phyloP scores from a whole-genome alignment of 2,797 vertebrate genomes.

The Linurgus olivaceus region DNA sequence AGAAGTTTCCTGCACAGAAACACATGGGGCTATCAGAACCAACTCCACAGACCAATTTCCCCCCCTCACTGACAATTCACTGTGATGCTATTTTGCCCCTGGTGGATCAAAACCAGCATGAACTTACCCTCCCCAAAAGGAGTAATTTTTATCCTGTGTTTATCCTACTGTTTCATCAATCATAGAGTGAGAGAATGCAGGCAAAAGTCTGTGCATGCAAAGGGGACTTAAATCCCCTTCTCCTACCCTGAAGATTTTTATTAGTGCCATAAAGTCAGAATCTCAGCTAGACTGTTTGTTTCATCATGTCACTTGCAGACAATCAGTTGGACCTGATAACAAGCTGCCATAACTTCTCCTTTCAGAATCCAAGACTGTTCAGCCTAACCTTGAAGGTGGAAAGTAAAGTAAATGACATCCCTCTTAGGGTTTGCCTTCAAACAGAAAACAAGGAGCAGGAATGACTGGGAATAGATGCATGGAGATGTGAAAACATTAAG shows the following conservation, averaged over 20 bases:
- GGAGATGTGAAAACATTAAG: neutral
- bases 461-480: neutral
- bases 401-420: neutral
- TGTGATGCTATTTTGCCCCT: neutral
- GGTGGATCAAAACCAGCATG: neutral
- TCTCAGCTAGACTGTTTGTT: neutral
- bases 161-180: neutral
- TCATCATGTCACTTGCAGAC: neutral
- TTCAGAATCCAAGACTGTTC: neutral
- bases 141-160: neutral
- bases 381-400: neutral
- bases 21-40: accelerated
- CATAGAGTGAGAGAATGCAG: neutral
- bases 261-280: neutral
- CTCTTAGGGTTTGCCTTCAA: neutral
- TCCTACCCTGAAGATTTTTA: neutral
- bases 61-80: neutral
- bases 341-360: neutral
- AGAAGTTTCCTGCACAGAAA: neutral
- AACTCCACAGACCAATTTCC: neutral
- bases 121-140: neutral
- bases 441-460: neutral
- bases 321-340: neutral
- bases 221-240: neutral
- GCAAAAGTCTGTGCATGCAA: neutral